Percentiles rank a stretch among this genome's conserved stretches.
These are phyloP conservation scores for Macrotis lagotis DNA, from an alignment of 2,113 vertebrate species.

Conservation along the genomic window DNA sequence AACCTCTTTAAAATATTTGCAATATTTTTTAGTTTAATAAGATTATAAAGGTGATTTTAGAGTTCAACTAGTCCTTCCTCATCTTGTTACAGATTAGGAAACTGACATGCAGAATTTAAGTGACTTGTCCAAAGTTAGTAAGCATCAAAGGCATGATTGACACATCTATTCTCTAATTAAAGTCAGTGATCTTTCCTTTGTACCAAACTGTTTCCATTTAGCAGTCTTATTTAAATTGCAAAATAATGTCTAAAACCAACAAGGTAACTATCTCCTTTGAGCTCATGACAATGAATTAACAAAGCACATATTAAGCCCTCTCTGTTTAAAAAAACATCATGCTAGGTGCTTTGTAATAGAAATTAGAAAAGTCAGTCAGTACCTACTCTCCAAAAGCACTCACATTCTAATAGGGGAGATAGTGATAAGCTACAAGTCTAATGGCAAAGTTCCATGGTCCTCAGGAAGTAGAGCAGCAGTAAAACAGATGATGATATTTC, in stretches of 20 bases:
- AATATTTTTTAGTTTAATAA: not conserved
- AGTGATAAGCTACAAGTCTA: not conserved
- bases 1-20: not conserved
- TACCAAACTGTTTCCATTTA: not conserved
- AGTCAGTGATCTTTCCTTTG: not conserved
- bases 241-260: not conserved
- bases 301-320: not conserved
- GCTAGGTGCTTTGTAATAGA: slow-evolving; percentile 3
- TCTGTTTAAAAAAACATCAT: not conserved
- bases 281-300: not conserved
- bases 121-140: not conserved
- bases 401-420: not conserved
- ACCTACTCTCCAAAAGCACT: slow-evolving; percentile 15
- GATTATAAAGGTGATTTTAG: not conserved
- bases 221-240: slow-evolving; percentile 15
- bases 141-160: not conserved
- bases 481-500: not conserved
- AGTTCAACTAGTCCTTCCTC: not conserved
- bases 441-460: not conserved
- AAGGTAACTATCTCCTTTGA: not conserved
- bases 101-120: not conserved
- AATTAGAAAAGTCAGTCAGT: not conserved
- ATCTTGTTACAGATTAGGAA: not conserved
- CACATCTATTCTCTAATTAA: not conserved
- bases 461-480: not conserved